Base-by-base conservation (phyloP, 2,888 invertebrate genomes). In the Tipula lateralis region DNA sequence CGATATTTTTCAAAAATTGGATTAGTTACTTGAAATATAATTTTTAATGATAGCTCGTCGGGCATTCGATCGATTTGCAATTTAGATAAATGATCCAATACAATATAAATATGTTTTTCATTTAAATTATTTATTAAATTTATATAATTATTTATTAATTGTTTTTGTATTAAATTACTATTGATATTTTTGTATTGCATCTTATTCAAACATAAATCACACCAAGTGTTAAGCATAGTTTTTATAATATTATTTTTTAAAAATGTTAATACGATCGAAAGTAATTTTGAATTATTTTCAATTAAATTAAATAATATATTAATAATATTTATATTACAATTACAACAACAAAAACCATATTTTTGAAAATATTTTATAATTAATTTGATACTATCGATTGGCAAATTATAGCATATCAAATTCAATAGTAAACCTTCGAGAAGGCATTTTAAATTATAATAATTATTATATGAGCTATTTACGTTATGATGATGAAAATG, bases 271-370 rank as follows among this genome's bases (percentile, higher is more conserved):
- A 0, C 89, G 89, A 85, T 88, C 88, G 0, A 88, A 85, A 86
- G 89, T 90, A 29, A 86, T 87, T 85, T 89, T 88, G 85, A 89
- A 90, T n/a, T 87, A 85, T 0, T 83, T 29, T 44, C 90, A 89
- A 12, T 82, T 84, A 29, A 44, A 2, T 86, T 86, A 7, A 90
- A 86, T 19, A 89, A 87, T 1, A 87, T 87, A 80, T 87, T 86
- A 32, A 89, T 87, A 36, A 88, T 88, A 1, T 86, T 83, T 2
- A 87, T 85, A 24, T 87, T 88, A 84, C 88, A 90, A 84, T 89
- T 89, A 30, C 90, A 90, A 83, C 90, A 90, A 82, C 90, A 90
- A 32, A 89, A 87, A 16, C 88, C 88, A 2, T 88, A 87, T 30
- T 88, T 88, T 12, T 88, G 86, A 1, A 90, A 87, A 39, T 88